Evolutionary conservation across 1,140 invertebrate genomes (phyloP).

Genomic region (Drosophila ananassae): DNA sequence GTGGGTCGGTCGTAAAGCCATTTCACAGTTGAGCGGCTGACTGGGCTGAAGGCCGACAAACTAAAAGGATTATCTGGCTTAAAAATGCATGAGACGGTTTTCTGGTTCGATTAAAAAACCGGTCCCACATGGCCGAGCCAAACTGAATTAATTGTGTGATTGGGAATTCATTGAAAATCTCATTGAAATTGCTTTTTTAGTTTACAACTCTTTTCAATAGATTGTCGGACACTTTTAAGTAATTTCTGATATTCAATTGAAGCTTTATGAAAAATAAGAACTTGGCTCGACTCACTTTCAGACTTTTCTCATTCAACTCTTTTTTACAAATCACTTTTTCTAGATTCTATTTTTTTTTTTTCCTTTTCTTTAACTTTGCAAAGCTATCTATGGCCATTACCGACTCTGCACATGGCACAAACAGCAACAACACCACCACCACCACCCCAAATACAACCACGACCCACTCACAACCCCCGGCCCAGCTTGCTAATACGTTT

Average conservation of each 20-base stretch:
- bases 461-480: constrained; percentile 9
- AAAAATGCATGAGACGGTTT: constrained; percentile 41
- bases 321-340: constrained; percentile 11
- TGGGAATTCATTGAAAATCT: constrained; percentile 9
- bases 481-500: constrained; percentile 76
- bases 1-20: constrained; percentile 29
- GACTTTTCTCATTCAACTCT: constrained; percentile 22
- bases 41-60: constrained; percentile 6
- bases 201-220: neutral
- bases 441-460: neutral
- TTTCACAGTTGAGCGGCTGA: neutral
- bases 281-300: constrained; percentile 38
- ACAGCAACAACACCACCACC: constrained; percentile 15
- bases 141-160: constrained; percentile 43
- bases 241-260: constrained; percentile 4
- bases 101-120: constrained; percentile 11
- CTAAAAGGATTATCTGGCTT: constrained; percentile 48
- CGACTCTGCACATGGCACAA: constrained; percentile 36
- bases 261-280: constrained; percentile 23
- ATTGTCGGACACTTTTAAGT: neutral
- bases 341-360: constrained; percentile 2
- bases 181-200: constrained; percentile 2
- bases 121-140: constrained; percentile 5
- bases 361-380: constrained; percentile 1
- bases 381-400: constrained; percentile 26